Evolutionary conservation across 2,113 vertebrate genomes (phyloP).

Genomic region (Desmodus rotundus): DNA sequence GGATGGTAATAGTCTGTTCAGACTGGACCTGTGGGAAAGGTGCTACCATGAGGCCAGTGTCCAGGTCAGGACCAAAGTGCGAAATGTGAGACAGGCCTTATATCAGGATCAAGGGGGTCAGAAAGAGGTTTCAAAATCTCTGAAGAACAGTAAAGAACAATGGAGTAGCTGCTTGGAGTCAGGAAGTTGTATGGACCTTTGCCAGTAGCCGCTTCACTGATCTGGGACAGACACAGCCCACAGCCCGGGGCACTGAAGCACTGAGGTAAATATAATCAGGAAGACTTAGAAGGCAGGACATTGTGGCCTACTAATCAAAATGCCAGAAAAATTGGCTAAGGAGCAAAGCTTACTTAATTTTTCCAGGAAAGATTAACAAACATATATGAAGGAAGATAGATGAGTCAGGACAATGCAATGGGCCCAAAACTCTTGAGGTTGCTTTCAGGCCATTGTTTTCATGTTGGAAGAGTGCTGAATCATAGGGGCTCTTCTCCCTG

Average conservation of each 20-base stretch:
- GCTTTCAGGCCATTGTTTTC: background rate
- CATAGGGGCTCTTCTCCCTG: background rate
- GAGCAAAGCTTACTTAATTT: conserved; percentile 44
- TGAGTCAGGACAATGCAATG: background rate
- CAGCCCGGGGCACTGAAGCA: background rate
- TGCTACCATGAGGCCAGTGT: accelerated
- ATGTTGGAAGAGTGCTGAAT: background rate
- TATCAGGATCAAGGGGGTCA: background rate
- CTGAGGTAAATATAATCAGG: background rate
- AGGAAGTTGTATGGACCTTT: background rate
- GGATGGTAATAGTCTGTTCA: background rate
- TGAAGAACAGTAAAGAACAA: background rate
- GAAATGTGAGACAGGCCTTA: background rate
- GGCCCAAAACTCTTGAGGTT: background rate
- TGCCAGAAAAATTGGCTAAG: conserved; percentile 31
- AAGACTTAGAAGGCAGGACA: background rate
- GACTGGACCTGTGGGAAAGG: background rate
- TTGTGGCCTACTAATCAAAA: conserved; percentile 9
- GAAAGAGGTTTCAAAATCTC: background rate
- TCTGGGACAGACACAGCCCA: background rate
- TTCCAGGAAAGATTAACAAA: conserved; percentile 49
- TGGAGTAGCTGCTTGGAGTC: background rate
- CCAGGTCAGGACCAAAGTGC: background rate
- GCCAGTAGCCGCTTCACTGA: background rate
- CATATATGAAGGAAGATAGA: background rate